Evolutionary conservation across 2,888 invertebrate species (phyloP).

Genomic region (Drymonia ruficornis): DNA sequence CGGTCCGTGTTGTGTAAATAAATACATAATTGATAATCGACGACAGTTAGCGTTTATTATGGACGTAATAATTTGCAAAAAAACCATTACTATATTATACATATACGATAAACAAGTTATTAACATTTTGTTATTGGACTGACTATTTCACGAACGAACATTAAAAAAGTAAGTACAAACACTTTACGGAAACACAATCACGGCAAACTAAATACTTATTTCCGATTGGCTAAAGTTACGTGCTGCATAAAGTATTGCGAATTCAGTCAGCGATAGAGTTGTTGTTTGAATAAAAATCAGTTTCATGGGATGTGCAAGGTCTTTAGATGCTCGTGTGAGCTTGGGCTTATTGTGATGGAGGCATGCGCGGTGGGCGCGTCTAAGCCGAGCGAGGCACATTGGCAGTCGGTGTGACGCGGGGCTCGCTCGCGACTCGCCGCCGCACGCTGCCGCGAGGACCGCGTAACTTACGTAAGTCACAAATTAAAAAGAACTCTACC

Average conservation of each 20-base stretch:
- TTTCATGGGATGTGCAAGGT: constrained; percentile 59
- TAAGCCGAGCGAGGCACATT: constrained; percentile 55
- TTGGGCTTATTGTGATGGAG: constrained; percentile 67
- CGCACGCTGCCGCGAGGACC: constrained; percentile 22
- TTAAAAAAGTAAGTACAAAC: background rate
- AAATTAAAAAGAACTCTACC: constrained; percentile 37
- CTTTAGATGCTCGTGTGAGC: constrained; percentile 69
- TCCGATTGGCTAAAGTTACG: constrained; percentile 36
- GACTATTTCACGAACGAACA: no score
- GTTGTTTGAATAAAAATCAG: constrained; percentile 67
- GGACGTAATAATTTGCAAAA: no score
- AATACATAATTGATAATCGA: no score
- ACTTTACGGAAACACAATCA: background rate
- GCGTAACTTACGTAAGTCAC: constrained; percentile 75
- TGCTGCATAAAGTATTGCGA: constrained; percentile 39
- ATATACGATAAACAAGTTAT: no score
- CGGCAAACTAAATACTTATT: constrained; percentile 38
- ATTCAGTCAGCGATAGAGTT: constrained; percentile 48
- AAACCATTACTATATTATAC: no score
- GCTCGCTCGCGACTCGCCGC: constrained; percentile 50
- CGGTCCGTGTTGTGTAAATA: background rate
- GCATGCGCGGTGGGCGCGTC: constrained; percentile 72
- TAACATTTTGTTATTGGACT: no score
- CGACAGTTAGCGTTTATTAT: no score
- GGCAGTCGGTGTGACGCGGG: constrained; percentile 61